Conservation (phyloP, 2,113 vertebrate genomes). For the Ascaphus truei region DNA sequence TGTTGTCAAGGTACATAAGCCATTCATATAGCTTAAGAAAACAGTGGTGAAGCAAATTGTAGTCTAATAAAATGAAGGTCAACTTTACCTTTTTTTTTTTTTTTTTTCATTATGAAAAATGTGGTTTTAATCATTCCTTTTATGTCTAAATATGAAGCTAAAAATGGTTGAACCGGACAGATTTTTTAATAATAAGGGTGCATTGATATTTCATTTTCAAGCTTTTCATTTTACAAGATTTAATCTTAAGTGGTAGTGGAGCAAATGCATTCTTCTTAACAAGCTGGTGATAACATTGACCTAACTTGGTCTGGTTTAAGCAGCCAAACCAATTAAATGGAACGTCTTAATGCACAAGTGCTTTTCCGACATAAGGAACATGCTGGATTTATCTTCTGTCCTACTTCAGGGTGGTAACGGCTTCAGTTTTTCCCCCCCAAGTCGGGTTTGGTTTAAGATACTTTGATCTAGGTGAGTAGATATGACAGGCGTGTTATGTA, state of each 20-base stretch:
- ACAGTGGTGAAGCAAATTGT: constrained; percentile 76
- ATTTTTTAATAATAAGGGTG: constrained; percentile 8
- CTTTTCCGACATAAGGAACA: neutral
- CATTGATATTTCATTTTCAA: neutral
- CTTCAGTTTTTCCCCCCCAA: neutral
- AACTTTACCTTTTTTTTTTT: constrained; percentile 58
- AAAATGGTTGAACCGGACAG: constrained; percentile 19
- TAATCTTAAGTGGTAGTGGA: constrained; percentile 11
- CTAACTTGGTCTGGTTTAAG: neutral
- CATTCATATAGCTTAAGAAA: constrained; percentile 56
- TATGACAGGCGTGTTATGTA: neutral
- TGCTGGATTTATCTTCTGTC: constrained; percentile 8
- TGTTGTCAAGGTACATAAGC: constrained; percentile 57
- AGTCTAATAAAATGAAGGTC: constrained; percentile 70
- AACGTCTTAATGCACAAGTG: constrained; percentile 2
- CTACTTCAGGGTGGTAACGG: constrained; percentile 4
- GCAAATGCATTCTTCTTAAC: constrained; percentile 11
- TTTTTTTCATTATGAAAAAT: constrained; percentile 48
- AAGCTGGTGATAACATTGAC: constrained; percentile 30
- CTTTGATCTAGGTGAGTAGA: neutral
- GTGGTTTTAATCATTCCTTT: constrained; percentile 63
- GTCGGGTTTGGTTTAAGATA: too few relatives aligned
- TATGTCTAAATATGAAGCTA: constrained; percentile 45
- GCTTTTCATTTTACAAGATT: constrained; percentile 14
- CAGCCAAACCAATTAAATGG: constrained; percentile 29